Base-by-base conservation (phyloP, 2,888 invertebrate genomes). In the Phalangium opilio region DNA sequence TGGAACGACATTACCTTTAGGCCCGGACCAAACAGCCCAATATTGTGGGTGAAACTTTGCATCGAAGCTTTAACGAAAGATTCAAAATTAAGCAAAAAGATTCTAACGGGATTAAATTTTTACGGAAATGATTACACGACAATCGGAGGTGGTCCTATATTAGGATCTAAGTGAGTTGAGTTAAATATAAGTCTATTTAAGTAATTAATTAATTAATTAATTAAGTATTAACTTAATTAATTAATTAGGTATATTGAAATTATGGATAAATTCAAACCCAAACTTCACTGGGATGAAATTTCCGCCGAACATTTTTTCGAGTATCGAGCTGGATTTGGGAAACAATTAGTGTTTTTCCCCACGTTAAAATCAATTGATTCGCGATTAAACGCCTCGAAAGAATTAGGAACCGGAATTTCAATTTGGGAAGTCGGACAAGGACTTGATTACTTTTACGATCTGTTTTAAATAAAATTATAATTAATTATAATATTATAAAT, bases 361-460 rank as follows among this genome's bases (percentile, higher is more conserved):
- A 83, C 89, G 0, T 67, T 91, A n/a, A 75, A 78, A 61, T 90
- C 91, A 0, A 78, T 93, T 55, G 74, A 83, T 53, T 73, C 76
- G 62, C 73, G 93, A 55, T 69, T 93, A 14, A 77, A 86, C 49
- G 68, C 91, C 42, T 86, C 87, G 0, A 69, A 73, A 48, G 76
- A 83, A 62, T 72, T 86, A 44, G 82, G 83, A 8, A 81, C 81
- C 2, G 90, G 91, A 0, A 71, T 93, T 40, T 82, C 90, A 0
- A 79, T 95, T 59, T 93, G 93, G 93, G 93, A 95, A 64, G 68
- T 91, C n/a, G 93, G 93, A 0, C 93, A 95, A 68, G 93, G 93
- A 18, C 70, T 93, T 15, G 82, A 89, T 67, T 93, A 86, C 65
- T 93, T 93, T 67, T 93, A 89, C 66, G 91, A 93, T 71, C 71